A percentile compares a stretch with the other conserved stretches of the same genome.
Conservation (phyloP, 2,797 vertebrate species). For the Mastacembelus armatus region DNA sequence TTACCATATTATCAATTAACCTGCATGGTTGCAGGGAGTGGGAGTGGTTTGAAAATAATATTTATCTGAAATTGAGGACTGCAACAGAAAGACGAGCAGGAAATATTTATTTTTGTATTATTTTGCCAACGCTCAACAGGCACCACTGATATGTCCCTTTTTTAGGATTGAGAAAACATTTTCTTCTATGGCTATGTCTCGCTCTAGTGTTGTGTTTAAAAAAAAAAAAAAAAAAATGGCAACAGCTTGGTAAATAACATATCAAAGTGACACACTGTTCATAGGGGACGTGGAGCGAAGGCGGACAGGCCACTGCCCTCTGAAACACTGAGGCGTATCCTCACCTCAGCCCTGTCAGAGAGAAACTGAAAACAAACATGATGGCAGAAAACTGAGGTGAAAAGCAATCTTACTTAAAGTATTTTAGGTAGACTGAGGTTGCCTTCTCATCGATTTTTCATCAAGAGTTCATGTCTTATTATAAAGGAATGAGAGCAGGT, state of each 20-base stretch:
- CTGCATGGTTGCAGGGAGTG: slow-evolving; percentile 39
- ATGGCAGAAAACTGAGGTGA: slow-evolving; percentile 17
- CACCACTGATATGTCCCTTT: slow-evolving; percentile 4
- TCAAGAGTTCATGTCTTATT: slow-evolving; percentile 42
- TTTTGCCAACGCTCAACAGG: neutral
- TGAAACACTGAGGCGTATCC: slow-evolving; percentile 34
- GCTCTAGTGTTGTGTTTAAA: slow-evolving; percentile 47
- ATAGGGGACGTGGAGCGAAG: slow-evolving; percentile 27
- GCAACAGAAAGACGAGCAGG: slow-evolving; percentile 44
- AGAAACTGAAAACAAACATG: slow-evolving; percentile 46
- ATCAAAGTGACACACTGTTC: slow-evolving; percentile 55
- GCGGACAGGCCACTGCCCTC: slow-evolving; percentile 40
- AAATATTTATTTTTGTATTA: slow-evolving; percentile 29
- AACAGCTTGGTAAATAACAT: slow-evolving; percentile 64
- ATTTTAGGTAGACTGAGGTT: slow-evolving; percentile 24
- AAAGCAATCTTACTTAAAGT: slow-evolving; percentile 4
- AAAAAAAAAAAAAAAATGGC: slow-evolving; percentile 40
- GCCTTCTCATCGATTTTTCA: slow-evolving; percentile 57
- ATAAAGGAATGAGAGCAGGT: slow-evolving; percentile 9
- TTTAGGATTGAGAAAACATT: slow-evolving; percentile 21
- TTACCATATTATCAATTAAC: slow-evolving; percentile 57
- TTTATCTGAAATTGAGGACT: slow-evolving; percentile 57
- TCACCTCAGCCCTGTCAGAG: slow-evolving; percentile 30
- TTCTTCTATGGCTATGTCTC: slow-evolving; percentile 21
- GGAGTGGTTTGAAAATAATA: slow-evolving; percentile 55